These are phyloP conservation scores for Plebejus anna DNA, from an alignment of 2,888 invertebrate species.

Conservation along the genomic window DNA sequence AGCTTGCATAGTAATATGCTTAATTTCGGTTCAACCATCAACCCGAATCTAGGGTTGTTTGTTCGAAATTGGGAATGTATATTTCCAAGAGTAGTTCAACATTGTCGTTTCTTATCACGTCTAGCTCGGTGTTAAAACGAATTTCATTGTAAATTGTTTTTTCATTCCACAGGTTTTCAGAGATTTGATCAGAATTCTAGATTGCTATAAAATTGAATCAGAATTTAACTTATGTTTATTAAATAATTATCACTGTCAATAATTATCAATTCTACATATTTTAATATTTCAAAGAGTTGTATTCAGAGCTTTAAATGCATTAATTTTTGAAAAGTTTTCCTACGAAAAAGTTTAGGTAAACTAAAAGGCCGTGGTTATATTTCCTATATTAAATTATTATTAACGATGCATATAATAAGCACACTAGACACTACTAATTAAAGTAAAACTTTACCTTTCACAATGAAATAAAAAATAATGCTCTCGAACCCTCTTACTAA, in stretches of 20 bases:
- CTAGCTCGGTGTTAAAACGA: not conserved
- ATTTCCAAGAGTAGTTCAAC: not conserved
- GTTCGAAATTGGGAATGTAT: not conserved
- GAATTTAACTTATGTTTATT: not conserved
- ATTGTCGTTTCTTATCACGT: constrained; percentile 14
- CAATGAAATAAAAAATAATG: too few relatives aligned
- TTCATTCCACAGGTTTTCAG: not conserved
- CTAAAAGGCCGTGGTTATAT: too few relatives aligned
- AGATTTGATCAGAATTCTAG: not conserved
- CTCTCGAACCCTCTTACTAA: too few relatives aligned
- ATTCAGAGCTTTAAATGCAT: too few relatives aligned
- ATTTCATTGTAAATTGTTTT: constrained; percentile 5
- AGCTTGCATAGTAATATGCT: not conserved
- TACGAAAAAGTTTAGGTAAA: too few relatives aligned
- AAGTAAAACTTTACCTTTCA: too few relatives aligned
- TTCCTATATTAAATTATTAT: too few relatives aligned
- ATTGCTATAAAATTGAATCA: not conserved
- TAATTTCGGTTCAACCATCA: not conserved
- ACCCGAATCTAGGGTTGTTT: not conserved
- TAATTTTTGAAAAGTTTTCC: too few relatives aligned
- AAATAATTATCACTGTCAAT: not conserved
- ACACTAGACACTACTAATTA: too few relatives aligned
- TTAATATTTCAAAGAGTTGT: too few relatives aligned
- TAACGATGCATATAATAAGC: too few relatives aligned
- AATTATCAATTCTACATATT: too few relatives aligned